Conservation (phyloP, 1,140 invertebrate genomes). For the Akabosia matsudoensis region DNA sequence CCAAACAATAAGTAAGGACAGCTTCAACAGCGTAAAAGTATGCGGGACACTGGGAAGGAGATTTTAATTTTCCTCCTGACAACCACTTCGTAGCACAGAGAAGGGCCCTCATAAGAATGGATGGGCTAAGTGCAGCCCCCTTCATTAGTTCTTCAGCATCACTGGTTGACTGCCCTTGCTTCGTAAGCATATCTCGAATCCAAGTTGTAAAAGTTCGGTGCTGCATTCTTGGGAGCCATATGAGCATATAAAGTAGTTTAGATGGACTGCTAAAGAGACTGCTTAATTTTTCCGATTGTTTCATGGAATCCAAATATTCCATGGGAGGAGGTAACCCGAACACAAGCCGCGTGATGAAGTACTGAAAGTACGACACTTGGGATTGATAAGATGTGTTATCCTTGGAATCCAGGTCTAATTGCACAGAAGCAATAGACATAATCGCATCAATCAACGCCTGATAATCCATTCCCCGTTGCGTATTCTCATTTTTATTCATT, state of each 20-base stretch:
- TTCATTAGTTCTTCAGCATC: constrained; percentile 62
- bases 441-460: constrained; percentile 78
- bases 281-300: constrained; percentile 44
- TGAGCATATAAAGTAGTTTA: constrained; percentile 65
- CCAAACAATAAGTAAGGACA: constrained; percentile 24
- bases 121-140: constrained; percentile 6
- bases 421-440: constrained; percentile 62
- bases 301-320: constrained; percentile 38
- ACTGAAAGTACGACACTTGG: constrained; percentile 66
- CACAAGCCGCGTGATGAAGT: constrained; percentile 68
- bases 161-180: constrained; percentile 81
- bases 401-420: constrained; percentile 23
- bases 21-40: constrained; percentile 42
- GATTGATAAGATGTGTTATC: not conserved
- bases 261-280: constrained; percentile 51
- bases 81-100: constrained; percentile 32
- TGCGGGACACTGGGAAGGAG: constrained; percentile 22
- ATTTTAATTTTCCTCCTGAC: not conserved
- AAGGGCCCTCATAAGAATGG: constrained; percentile 31
- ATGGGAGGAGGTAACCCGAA: constrained; percentile 43
- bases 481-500: constrained; percentile 40
- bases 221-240: constrained; percentile 70
- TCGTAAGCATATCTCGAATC: constrained; percentile 60
- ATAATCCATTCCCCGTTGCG: constrained; percentile 78
- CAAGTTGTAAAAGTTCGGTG: constrained; percentile 71